Conservation (phyloP, 2,888 invertebrate species). For the Mythimna albipuncta region DNA sequence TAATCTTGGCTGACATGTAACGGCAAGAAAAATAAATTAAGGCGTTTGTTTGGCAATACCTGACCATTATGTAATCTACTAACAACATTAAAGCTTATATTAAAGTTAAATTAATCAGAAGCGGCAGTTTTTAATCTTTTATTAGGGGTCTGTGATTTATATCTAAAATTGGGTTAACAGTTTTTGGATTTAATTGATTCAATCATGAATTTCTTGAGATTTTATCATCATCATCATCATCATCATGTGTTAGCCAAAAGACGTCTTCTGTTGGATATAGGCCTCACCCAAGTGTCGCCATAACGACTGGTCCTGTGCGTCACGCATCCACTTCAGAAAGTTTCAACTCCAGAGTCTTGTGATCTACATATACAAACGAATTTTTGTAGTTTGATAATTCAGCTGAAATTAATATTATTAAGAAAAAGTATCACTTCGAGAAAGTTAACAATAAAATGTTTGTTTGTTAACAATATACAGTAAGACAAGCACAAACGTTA, state of each 20-base stretch:
- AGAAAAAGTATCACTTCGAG: too few species aligned
- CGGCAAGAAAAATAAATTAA: constrained; percentile 58
- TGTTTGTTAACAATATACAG: too few species aligned
- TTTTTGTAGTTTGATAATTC: not conserved
- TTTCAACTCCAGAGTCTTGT: too few species aligned
- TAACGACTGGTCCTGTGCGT: too few species aligned
- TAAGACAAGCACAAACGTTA: too few species aligned
- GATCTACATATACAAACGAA: not conserved
- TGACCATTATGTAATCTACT: constrained; percentile 52
- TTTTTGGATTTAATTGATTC: not conserved
- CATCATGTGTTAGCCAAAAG: too few species aligned
- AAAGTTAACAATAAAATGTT: too few species aligned
- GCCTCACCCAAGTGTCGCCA: too few species aligned
- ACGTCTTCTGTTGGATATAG: too few species aligned
- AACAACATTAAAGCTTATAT: constrained; percentile 56
- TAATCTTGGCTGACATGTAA: constrained; percentile 55
- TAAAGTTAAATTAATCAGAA: constrained; percentile 47
- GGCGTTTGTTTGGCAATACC: constrained; percentile 56
- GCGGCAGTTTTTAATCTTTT: constrained; percentile 54
- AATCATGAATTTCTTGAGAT: not conserved
- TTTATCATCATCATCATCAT: not conserved
- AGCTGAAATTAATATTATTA: not conserved
- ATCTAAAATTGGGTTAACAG: not conserved
- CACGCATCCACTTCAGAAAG: too few species aligned
- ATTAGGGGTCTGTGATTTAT: constrained; percentile 20